These are phyloP conservation scores for Drosophila macrospina DNA, from an alignment of 2,888 invertebrate genomes.

Conservation along the genomic window DNA sequence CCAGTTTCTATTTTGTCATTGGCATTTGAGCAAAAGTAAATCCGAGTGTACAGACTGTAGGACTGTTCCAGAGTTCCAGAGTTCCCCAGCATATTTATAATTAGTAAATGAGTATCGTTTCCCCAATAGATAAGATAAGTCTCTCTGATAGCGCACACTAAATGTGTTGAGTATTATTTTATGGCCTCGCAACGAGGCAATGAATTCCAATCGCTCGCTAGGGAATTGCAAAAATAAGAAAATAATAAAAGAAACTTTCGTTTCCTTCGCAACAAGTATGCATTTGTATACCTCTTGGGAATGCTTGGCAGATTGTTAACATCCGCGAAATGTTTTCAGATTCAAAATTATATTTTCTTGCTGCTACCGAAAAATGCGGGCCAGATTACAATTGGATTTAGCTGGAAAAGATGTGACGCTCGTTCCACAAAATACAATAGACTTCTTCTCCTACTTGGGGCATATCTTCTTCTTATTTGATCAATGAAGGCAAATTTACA, in stretches of 20 bases:
- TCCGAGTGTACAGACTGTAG: slow-evolving; percentile 66
- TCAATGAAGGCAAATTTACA: slow-evolving; percentile 67
- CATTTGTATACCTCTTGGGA: slow-evolving; percentile 40
- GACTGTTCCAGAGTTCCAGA: slow-evolving; percentile 2
- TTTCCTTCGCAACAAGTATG: background rate
- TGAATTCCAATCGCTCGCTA: background rate
- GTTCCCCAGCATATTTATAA: slow-evolving; percentile 64
- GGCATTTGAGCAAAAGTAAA: slow-evolving; percentile 29
- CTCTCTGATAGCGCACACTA: slow-evolving; percentile 29
- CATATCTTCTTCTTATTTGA: slow-evolving; percentile 38
- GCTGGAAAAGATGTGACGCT: too few relatives aligned
- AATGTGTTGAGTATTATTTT: slow-evolving; percentile 13
- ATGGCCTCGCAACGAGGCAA: slow-evolving; percentile 1
- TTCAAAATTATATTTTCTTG: too few relatives aligned
- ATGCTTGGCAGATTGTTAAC: slow-evolving; percentile 2
- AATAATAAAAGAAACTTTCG: too few relatives aligned
- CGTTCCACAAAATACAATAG: background rate
- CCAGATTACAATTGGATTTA: too few relatives aligned
- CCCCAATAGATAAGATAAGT: slow-evolving; percentile 66
- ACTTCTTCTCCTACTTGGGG: too few relatives aligned
- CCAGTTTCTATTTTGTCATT: slow-evolving; percentile 44
- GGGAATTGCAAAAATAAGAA: background rate
- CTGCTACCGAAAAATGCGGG: too few relatives aligned
- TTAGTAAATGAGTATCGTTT: slow-evolving; percentile 71
- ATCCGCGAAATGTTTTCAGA: too few relatives aligned